These are phyloP conservation scores for Telmatherina bonti DNA, from an alignment of 2,797 vertebrate species.

Conservation along the genomic window DNA sequence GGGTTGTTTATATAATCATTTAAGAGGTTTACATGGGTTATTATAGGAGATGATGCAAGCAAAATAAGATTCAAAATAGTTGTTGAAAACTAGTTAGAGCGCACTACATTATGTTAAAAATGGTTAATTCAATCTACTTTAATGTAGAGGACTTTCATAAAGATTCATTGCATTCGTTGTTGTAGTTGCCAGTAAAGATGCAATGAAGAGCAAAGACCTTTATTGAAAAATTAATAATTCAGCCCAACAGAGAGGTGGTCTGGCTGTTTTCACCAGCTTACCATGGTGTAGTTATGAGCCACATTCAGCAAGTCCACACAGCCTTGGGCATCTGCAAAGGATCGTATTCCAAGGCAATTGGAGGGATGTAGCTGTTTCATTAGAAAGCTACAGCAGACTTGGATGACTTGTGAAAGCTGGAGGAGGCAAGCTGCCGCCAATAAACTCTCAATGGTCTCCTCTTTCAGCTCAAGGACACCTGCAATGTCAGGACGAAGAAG, in stretches of 20 bases:
- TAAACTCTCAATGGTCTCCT: constrained; percentile 97
- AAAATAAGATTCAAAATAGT: neutral
- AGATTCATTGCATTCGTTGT: constrained; percentile 26
- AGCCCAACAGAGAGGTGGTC: constrained; percentile 29
- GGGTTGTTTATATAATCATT: neutral
- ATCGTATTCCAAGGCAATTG: constrained; percentile 97
- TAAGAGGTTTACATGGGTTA: neutral
- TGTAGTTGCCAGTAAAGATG: constrained; percentile 7
- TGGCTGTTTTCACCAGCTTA: constrained; percentile 73
- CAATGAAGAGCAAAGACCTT: constrained; percentile 11
- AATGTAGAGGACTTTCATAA: neutral
- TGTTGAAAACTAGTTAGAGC: neutral
- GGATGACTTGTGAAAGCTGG: constrained; percentile 95
- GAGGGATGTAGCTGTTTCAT: constrained; percentile 98
- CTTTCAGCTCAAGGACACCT: constrained; percentile 95
- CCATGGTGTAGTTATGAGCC: constrained; percentile 96
- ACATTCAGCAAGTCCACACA: constrained; percentile 93
- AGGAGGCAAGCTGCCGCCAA: constrained; percentile 97
- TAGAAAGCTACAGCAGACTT: constrained; percentile 98
- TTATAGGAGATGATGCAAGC: neutral
- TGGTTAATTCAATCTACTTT: neutral
- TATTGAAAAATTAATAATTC: constrained; percentile 54
- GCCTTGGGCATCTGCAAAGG: constrained; percentile 96
- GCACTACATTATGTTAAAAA: constrained; percentile 5
- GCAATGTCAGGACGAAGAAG: constrained; percentile 58